Evolutionary conservation across 2,888 invertebrate genomes (phyloP).

Genomic region (Tridacna gigas): DNA sequence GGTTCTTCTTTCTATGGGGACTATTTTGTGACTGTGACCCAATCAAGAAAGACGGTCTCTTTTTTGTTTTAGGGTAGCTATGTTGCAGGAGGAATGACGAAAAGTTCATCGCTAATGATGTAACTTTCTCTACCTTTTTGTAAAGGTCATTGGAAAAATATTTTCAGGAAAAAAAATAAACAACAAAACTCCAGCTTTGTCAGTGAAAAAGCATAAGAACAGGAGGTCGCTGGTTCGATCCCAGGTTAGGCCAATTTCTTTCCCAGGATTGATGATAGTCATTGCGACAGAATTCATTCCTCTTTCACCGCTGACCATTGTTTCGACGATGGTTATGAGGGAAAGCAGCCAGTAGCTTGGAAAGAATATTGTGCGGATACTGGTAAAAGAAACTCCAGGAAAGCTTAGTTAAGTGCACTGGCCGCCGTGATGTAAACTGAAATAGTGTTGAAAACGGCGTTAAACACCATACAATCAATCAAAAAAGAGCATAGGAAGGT

Average conservation of each 20-base stretch:
- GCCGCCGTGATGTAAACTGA: not conserved
- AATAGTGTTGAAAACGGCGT: not conserved
- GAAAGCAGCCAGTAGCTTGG: not conserved
- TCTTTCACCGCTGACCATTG: not conserved
- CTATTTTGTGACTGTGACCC: too few relatives aligned
- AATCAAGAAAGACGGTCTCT: too few relatives aligned
- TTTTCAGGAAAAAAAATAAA: too few relatives aligned
- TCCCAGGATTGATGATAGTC: not conserved
- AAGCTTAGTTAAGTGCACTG: not conserved
- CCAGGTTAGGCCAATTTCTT: not conserved
- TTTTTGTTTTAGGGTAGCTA: too few relatives aligned
- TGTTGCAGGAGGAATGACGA: too few relatives aligned
- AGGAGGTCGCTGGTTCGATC: not conserved
- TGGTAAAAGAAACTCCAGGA: not conserved
- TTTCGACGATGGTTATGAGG: not conserved
- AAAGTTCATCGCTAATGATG: too few relatives aligned
- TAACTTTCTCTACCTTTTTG: too few relatives aligned
- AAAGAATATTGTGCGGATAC: not conserved
- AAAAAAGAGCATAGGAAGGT: too few relatives aligned
- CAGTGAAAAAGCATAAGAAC: too few relatives aligned
- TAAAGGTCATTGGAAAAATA: too few relatives aligned
- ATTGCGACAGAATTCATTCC: not conserved
- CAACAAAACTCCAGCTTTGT: too few relatives aligned
- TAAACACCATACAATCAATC: not conserved
- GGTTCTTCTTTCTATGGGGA: too few relatives aligned